Evolutionary conservation across 2,797 vertebrate species (phyloP).

Genomic region (Lindbergichthys nudifrons): DNA sequence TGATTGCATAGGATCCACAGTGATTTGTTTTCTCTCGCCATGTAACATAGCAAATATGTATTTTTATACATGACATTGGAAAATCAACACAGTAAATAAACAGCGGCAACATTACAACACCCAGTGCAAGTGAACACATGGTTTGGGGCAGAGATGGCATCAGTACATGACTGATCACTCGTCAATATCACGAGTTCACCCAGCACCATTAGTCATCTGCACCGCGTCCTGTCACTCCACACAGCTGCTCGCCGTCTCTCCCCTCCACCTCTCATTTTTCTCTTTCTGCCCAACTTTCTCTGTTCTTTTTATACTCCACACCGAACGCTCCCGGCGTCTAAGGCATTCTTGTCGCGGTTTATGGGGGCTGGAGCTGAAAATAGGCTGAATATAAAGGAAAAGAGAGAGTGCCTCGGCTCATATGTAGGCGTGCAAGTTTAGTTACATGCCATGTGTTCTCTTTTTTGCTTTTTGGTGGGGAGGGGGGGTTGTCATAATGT

Average conservation of each 20-base stretch:
- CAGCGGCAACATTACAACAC: conserved; percentile 42
- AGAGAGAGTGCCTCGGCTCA: conserved; percentile 33
- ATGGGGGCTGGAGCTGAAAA: conserved; percentile 46
- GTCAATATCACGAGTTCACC: conserved; percentile 76
- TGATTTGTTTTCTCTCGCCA: not conserved
- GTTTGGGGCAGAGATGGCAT: conserved; percentile 66
- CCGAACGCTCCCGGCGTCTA: conserved; percentile 46
- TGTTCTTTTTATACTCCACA: conserved; percentile 62
- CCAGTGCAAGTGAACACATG: conserved; percentile 52
- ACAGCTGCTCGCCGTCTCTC: conserved; percentile 78
- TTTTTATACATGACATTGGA: not conserved
- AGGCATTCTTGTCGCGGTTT: conserved; percentile 61
- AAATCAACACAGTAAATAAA: conserved; percentile 32
- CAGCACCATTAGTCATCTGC: conserved; percentile 77
- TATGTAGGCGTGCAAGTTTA: conserved; percentile 63
- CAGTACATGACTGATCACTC: conserved; percentile 80
- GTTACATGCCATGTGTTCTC: conserved; percentile 69
- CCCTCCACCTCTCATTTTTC: conserved; percentile 71
- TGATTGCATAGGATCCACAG: not conserved
- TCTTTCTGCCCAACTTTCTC: conserved; percentile 69
- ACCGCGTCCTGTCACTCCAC: conserved; percentile 73
- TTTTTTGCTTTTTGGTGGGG: conserved; percentile 58
- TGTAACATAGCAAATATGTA: conserved; percentile 7
- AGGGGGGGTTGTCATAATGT: conserved; percentile 76
- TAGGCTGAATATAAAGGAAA: conserved; percentile 56